Base-by-base conservation (phyloP, 2,113 vertebrate species). In the Neotragus moschatus region DNA sequence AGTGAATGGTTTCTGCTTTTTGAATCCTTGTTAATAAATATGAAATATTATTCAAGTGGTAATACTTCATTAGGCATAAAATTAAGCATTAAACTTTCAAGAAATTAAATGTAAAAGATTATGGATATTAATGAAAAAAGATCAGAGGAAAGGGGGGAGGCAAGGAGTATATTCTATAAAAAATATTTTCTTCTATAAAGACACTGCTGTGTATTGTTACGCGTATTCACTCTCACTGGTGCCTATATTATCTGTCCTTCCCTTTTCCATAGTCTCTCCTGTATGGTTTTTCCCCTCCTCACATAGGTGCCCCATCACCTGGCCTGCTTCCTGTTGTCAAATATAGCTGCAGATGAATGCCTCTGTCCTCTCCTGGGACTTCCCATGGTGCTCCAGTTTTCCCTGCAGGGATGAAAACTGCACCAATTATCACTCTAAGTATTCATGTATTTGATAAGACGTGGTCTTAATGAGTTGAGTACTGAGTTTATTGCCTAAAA, bases 51-150 rank as follows among this genome's bases (percentile, higher is more conserved):
- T 84, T 95, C 19, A 93, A 85, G 43, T 97, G n/a, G 13, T 45
- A 56, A 80, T 80, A 86, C 43, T 88, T 79, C 49, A 79, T 70
- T 87, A 73, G 28, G 5, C 21, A 86, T 73, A 93, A 84, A 84
- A 53, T 89, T 91, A 93, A 93, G 73, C 45, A 49, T 56, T 73
- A 6, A 88, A 51, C 26, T 26, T 3, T 19, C 0, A 92, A 84
- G 55, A 87, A 98, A 79, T 94, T 66, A 94, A 49, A 66, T 63
- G 51, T 85, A 96, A 96, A 73, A 90, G 47, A 51, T 70, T 58
- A 49, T 60, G 2, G 81, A 14, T 39, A 87, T 70, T 84, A 84
- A 90, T 77, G 55, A 89, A 80, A 63, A 84, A 94, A 33, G 36
- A 77, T 36, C 36, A 87, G 86, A 75, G 47, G 80, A 88, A 91